phyloP scores from a whole-genome alignment of 2,113 vertebrate species.

The Paedocypris sp. region DNA sequence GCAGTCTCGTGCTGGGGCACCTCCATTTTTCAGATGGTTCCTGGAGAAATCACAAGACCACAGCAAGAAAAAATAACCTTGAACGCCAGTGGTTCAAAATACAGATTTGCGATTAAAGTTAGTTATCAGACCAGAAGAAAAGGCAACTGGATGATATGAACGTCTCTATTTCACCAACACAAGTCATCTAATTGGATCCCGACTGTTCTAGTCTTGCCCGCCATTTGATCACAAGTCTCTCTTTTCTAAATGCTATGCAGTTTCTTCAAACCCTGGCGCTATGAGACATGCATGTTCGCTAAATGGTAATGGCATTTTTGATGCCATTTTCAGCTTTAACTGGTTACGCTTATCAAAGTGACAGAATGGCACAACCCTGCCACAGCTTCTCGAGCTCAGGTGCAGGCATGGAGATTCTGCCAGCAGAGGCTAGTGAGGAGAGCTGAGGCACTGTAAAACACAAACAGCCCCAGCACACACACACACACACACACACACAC shows the following conservation, averaged over 20 bases:
- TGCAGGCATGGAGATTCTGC: constrained; percentile 17
- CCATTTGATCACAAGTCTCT: background rate
- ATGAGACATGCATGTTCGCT: constrained; percentile 1
- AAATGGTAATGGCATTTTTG: constrained; percentile 20
- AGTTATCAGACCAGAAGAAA: too few relatives aligned
- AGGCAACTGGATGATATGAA: too few relatives aligned
- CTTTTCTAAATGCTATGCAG: background rate
- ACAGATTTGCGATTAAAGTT: background rate
- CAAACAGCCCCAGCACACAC: constrained; percentile 27
- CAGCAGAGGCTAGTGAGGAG: constrained; percentile 17
- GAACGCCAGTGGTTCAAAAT: background rate
- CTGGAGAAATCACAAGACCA: background rate
- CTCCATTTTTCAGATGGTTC: background rate
- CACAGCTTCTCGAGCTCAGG: background rate
- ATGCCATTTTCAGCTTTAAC: constrained; percentile 29
- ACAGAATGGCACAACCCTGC: constrained; percentile 5
- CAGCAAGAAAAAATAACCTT: background rate
- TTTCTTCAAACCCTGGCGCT: background rate
- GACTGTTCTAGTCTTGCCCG: background rate
- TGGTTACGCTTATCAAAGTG: constrained; percentile 22
- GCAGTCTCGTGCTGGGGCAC: background rate
- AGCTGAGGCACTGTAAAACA: constrained; percentile 34
- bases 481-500: constrained; percentile 33
- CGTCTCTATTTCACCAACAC: background rate
- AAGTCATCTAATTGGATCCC: background rate